Evolutionary conservation across 2,888 invertebrate genomes (phyloP).

Genomic region (Cryptocheilus praepositus): DNA sequence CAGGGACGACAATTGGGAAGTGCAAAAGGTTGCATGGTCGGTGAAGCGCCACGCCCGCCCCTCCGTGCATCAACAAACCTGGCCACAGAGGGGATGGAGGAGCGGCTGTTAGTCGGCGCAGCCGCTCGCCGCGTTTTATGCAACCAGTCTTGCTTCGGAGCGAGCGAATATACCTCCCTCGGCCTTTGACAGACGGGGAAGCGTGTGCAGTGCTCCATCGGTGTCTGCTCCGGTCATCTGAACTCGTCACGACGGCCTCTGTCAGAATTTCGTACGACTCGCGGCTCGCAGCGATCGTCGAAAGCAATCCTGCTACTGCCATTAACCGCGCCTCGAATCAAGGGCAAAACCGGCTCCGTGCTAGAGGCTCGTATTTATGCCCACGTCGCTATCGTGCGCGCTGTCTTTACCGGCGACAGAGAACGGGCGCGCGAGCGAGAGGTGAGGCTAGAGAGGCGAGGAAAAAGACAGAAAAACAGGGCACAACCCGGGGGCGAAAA

Average conservation of each 20-base stretch:
- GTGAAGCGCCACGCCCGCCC: conserved; percentile 70
- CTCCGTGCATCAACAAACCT: conserved; percentile 43
- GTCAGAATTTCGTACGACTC: conserved; percentile 24
- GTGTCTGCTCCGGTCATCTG: conserved; percentile 42
- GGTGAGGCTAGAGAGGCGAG: conserved; percentile 11
- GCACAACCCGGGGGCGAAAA: conserved; percentile 3
- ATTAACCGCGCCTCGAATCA: conserved; percentile 15
- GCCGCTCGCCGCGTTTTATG: conserved; percentile 72
- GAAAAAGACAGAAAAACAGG: background rate
- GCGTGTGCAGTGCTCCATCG: conserved; percentile 56
- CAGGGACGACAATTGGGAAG: conserved; percentile 32
- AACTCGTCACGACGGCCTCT: conserved; percentile 34
- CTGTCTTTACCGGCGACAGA: conserved; percentile 42
- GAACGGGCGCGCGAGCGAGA: conserved; percentile 24
- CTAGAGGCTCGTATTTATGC: background rate
- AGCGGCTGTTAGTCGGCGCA: conserved; percentile 63
- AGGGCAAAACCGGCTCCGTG: background rate
- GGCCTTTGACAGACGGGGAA: conserved; percentile 63
- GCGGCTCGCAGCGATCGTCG: conserved; percentile 7
- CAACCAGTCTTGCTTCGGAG: conserved; percentile 73
- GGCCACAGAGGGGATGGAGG: conserved; percentile 46
- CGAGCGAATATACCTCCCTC: conserved; percentile 62
- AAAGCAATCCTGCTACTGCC: conserved; percentile 23
- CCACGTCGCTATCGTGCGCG: conserved; percentile 27
- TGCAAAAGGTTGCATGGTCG: conserved; percentile 48